Evolutionary conservation across 2,113 vertebrate species (phyloP).

Genomic region (Sinosuthora webbiana): DNA sequence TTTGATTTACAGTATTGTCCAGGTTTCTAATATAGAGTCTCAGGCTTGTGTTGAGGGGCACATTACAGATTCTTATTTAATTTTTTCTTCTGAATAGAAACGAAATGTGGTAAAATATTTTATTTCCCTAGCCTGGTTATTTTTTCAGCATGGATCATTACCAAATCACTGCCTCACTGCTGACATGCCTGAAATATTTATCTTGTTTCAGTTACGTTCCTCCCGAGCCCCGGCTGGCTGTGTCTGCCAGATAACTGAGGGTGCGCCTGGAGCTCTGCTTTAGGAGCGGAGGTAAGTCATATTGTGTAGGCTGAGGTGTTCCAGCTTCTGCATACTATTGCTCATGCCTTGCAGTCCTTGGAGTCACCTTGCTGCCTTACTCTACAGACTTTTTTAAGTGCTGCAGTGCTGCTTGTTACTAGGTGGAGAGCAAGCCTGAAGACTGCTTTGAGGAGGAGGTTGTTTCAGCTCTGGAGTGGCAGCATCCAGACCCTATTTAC

Average conservation of each 20-base stretch:
- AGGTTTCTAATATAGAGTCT: background rate
- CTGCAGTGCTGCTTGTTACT: slow-evolving; percentile 18
- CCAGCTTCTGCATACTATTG: slow-evolving; percentile 16
- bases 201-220: slow-evolving; percentile 12
- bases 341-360: slow-evolving; percentile 35
- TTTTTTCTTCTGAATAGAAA: background rate
- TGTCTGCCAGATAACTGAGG: background rate
- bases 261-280: background rate
- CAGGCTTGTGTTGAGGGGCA: background rate
- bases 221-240: background rate
- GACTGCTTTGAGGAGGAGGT: background rate
- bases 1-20: background rate
- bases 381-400: background rate
- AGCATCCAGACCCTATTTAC: background rate
- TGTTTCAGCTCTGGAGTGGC: background rate
- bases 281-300: slow-evolving; percentile 25
- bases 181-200: slow-evolving; percentile 15
- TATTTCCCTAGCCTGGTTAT: background rate
- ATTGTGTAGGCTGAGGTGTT: slow-evolving; percentile 39
- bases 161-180: background rate
- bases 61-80: background rate
- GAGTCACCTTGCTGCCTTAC: slow-evolving; percentile 37
- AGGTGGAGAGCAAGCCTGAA: background rate
- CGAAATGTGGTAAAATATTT: background rate
- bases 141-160: background rate